Conservation (phyloP, 2,797 vertebrate genomes). For the Antrozous pallidus region DNA sequence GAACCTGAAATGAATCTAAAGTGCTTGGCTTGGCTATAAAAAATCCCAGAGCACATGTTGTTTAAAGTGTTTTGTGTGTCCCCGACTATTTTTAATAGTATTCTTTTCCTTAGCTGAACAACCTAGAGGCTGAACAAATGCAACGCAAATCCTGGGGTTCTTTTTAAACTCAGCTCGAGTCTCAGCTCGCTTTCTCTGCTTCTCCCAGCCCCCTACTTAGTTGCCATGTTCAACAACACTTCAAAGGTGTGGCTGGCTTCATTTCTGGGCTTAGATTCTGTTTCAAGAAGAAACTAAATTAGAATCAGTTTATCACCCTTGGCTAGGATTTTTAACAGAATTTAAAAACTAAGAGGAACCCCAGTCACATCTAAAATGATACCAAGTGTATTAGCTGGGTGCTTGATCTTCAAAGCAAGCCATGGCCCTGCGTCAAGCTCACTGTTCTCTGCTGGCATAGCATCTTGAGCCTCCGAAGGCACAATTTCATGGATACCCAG, state of each 20-base stretch:
- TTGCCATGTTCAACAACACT: conserved; percentile 62
- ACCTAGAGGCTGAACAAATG: conserved; percentile 38
- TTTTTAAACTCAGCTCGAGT: conserved; percentile 42
- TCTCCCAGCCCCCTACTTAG: conserved; percentile 35
- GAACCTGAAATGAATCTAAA: conserved; percentile 31
- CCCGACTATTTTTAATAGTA: conserved; percentile 60
- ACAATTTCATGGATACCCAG: background rate
- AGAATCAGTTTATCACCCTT: conserved; percentile 64
- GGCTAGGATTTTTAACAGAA: conserved; percentile 69
- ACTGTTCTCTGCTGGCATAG: background rate
- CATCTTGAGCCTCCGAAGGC: background rate
- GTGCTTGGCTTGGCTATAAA: background rate
- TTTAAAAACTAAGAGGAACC: conserved; percentile 64
- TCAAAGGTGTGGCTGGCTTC: conserved; percentile 67
- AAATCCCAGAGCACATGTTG: conserved; percentile 5
- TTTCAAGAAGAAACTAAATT: conserved; percentile 64
- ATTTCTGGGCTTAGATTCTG: conserved; percentile 67
- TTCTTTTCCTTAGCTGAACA: conserved; percentile 56
- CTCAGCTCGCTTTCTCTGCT: background rate
- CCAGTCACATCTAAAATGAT: conserved; percentile 65
- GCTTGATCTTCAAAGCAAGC: conserved; percentile 53
- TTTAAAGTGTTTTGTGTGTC: conserved; percentile 57
- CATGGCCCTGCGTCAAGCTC: background rate
- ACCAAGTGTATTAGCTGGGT: conserved; percentile 66
- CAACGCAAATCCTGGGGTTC: conserved; percentile 43